Percentiles rank a stretch among this genome's conserved stretches.
These are phyloP conservation scores for Macquaria australasica DNA, from an alignment of 2,113 vertebrate genomes.

Conservation along the genomic window DNA sequence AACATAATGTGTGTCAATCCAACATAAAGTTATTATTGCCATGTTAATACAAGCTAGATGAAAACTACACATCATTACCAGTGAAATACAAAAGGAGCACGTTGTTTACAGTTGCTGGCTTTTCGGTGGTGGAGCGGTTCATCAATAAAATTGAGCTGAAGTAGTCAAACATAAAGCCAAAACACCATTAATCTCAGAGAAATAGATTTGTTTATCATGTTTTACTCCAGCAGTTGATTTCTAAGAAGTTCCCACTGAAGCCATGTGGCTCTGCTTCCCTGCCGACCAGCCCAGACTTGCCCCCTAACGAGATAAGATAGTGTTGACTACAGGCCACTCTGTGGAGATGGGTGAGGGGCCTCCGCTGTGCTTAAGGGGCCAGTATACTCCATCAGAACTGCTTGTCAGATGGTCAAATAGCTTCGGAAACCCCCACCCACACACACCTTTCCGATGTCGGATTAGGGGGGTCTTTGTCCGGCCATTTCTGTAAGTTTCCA, in stretches of 20 bases:
- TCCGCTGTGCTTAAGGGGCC: slow-evolving; percentile 62
- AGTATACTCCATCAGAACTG: not conserved
- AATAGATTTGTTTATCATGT: slow-evolving; percentile 51
- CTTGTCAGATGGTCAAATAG: not conserved
- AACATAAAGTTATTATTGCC: slow-evolving; percentile 25
- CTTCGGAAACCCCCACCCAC: not conserved
- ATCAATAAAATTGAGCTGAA: slow-evolving; percentile 12
- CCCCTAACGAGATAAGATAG: slow-evolving; percentile 78
- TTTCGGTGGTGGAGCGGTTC: not conserved
- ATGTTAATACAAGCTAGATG: slow-evolving; percentile 11
- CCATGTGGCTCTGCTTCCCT: slow-evolving; percentile 46
- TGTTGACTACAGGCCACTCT: slow-evolving; percentile 73
- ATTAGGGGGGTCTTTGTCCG: not conserved
- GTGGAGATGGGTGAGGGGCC: slow-evolving; percentile 61
- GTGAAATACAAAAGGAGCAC: slow-evolving; percentile 10
- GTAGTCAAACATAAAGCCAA: slow-evolving; percentile 6
- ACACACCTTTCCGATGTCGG: not conserved
- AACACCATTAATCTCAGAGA: slow-evolving; percentile 30
- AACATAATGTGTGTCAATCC: slow-evolving; percentile 18
- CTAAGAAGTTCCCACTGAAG: slow-evolving; percentile 53
- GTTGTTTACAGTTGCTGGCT: slow-evolving; percentile 7
- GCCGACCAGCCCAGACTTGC: slow-evolving; percentile 73
- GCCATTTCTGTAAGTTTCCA: not conserved
- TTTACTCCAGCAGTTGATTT: slow-evolving; percentile 44
- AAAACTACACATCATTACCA: slow-evolving; percentile 11